These are phyloP conservation scores for Squalus acanthias DNA, from an alignment of 2,797 vertebrate species.

Conservation along the genomic window DNA sequence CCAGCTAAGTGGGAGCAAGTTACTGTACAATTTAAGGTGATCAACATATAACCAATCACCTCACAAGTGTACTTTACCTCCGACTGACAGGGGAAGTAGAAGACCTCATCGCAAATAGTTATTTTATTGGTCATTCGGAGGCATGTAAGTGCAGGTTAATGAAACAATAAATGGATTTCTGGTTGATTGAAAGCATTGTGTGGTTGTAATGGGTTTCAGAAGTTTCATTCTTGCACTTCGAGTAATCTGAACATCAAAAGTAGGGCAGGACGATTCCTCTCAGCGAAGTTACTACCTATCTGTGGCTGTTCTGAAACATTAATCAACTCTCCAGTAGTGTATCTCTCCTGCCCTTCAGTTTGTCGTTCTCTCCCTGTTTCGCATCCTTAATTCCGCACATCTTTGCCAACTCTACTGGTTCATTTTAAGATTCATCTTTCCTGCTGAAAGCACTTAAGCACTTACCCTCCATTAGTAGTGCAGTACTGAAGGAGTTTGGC, in stretches of 20 bases:
- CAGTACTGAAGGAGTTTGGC: neutral
- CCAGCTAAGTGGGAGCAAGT: neutral
- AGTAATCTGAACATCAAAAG: neutral
- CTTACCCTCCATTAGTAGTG: neutral
- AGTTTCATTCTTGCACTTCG: neutral
- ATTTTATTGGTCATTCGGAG: neutral
- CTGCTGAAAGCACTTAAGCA: neutral
- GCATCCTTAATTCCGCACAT: neutral
- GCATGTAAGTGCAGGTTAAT: neutral
- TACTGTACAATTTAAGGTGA: neutral
- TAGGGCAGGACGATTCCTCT: neutral
- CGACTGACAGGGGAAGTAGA: neutral
- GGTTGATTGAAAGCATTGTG: neutral
- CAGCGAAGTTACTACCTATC: neutral
- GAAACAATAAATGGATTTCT: slow-evolving; percentile 4
- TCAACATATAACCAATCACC: neutral
- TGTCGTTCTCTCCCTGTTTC: neutral
- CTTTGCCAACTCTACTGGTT: neutral
- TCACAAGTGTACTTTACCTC: neutral
- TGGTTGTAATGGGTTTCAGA: neutral
- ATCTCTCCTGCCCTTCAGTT: neutral
- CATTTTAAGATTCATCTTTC: neutral
- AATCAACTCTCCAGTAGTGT: neutral
- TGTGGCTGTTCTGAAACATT: neutral
- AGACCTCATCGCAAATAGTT: neutral